Evolutionary conservation across 2,888 invertebrate species (phyloP), one percentile per base, ranked within the genome.

Genomic region (Alloscopus bannaensis): DNA sequence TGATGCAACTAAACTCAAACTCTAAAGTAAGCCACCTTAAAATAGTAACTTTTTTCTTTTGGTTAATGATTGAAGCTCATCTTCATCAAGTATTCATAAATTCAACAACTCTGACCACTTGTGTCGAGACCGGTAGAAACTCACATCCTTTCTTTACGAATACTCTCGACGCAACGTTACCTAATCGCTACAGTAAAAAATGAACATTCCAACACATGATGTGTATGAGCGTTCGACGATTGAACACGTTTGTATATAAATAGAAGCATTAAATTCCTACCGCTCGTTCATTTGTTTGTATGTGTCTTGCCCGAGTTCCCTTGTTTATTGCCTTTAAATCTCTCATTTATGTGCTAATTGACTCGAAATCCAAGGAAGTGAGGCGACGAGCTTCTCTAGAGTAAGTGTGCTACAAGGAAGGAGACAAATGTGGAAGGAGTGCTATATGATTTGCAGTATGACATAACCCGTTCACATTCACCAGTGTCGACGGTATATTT

Each of bases 331-430:
- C 71, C 52, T 73, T 76, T 80, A 80, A 80, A 80, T 64, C 80
- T 73, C 60, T 64, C 75, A 71, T 80, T 80, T 80, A 76, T 55
- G 80, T 80, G 80, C 69, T 80, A 80, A 80, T 80, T 80, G 71
- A 24, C 8, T 18, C 47, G 36, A 78, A 50, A 57, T 22, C 16
- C 55, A 29, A 66, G 50, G 65, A 77, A 55, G 64, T 24, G 11
- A 29, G 31, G 59, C 4, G 36, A 8, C 36, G 13, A 13, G n/a
- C n/a, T n/a, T n/a, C n/a, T n/a, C n/a, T n/a, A 6, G 36, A 13
- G 8, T 36, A 13, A 8, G 36, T 36, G 36, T 36, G 6, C 6
- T 36, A 8, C 36, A 6, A 36, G 6, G 36, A 8, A 13, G 6
- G 8, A 8, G 36, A 36, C 13, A 13, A 4, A 52, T 52, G 52